Conservation (phyloP, 2,888 invertebrate genomes). For the Netelia fuscicornis region DNA sequence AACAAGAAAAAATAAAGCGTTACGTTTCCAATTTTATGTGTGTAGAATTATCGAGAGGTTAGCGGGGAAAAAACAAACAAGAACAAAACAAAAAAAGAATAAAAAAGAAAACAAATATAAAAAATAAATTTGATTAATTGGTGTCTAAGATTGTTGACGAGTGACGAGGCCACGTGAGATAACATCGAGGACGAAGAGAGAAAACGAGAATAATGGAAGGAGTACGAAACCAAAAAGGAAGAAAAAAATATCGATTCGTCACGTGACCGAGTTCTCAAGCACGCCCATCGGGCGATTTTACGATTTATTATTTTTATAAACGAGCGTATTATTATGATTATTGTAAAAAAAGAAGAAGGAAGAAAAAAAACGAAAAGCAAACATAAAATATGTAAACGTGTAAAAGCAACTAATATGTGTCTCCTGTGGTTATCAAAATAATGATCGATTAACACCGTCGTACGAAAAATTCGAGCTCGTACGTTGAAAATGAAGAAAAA, state of each 20-base stretch:
- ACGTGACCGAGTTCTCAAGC: constrained; percentile 38
- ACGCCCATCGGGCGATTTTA: constrained; percentile 48
- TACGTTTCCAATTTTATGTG: constrained; percentile 59
- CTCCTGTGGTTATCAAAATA: constrained; percentile 43
- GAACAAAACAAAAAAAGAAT: neutral
- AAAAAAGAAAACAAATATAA: constrained; percentile 14
- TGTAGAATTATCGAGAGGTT: constrained; percentile 38
- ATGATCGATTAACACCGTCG: constrained; percentile 50
- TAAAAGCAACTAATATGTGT: constrained; percentile 53
- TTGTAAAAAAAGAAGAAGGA: constrained; percentile 13
- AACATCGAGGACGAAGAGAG: neutral
- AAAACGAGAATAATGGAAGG: neutral
- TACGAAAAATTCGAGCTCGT: constrained; percentile 55
- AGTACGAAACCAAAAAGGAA: neutral
- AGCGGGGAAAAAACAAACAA: neutral
- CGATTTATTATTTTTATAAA: constrained; percentile 70
- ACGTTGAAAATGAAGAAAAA: constrained; percentile 40
- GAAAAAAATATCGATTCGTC: constrained; percentile 22
- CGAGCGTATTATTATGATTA: constrained; percentile 44
- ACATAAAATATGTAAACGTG: constrained; percentile 32
- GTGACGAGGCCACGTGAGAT: constrained; percentile 26
- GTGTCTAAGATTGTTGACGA: constrained; percentile 72
- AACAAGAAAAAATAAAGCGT: constrained; percentile 2
- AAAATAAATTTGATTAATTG: constrained; percentile 68
- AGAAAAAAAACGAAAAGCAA: no score